Evolutionary conservation across 2,113 vertebrate genomes (phyloP), one percentile per base, ranked within the genome.

Genomic region (Mustelus asterias): DNA sequence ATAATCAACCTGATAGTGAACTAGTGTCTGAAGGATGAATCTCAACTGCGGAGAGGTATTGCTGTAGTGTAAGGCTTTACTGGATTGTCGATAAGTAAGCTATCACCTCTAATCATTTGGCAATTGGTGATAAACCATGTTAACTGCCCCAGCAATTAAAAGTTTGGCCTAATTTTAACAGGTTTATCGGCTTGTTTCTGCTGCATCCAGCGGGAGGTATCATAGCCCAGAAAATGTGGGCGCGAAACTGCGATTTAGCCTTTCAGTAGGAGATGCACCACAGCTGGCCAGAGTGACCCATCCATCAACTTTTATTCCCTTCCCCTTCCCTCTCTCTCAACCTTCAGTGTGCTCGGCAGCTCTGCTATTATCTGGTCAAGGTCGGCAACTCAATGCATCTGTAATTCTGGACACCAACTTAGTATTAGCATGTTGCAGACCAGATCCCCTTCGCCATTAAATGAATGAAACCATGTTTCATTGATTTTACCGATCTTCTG

Each of bases 401-500:
- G 54, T 54, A n/a, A 60, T 90, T 60, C 88, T 90, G 88, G 88
- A 16, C 54, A 33, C 29, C 54, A 60, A 90, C 29, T 33, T 13
- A 58, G 54, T 33, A 90, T 90, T 60, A 60, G 11, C 88, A 90
- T 90, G 88, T 60, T 90, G 54, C 86, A 58, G 86, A 89, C 86
- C 22, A 60, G 86, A 89, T 33, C 54, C 54, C 48, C 88, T 60
- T 90, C 13, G 0, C 88, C 88, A 60, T 90, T 14, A 60, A 90
- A 33, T 90, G 54, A 90, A 90, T 90, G 88, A 90, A 60, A 58
- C 88, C 26, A 60, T 60, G 88, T 60, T 90, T 90, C 54, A 90
- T 90, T 90, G 54, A 90, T 90, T n/a, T 90, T 90, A 90, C 26
- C 29, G 88, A 90, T 60, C 88, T 90, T 90, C 54, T 60, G 54